Evolutionary conservation across 2,797 vertebrate genomes (phyloP).

Genomic region (Buphagus erythrorhynchus): DNA sequence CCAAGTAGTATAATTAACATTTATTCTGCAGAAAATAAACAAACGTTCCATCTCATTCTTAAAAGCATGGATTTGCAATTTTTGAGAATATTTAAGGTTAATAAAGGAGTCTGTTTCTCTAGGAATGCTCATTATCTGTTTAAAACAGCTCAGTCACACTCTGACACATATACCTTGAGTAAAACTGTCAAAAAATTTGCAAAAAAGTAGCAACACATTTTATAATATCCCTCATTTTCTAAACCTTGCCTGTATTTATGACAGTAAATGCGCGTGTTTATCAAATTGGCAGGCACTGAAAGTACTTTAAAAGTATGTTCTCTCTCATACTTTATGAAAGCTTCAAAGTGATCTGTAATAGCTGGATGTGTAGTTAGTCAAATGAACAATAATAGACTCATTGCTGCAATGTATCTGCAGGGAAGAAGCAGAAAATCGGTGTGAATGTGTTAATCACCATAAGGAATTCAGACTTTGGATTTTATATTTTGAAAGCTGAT

Average conservation of each 20-base stretch:
- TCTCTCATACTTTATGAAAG: neutral
- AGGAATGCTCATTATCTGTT: neutral
- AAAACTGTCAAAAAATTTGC: conserved; percentile 4
- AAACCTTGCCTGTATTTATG: conserved; percentile 9
- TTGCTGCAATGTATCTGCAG: neutral
- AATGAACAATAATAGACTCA: conserved; percentile 14
- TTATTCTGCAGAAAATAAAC: neutral
- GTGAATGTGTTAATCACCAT: neutral
- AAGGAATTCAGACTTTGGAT: neutral
- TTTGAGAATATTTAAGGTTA: neutral
- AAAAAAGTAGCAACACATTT: neutral
- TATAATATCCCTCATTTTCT: conserved; percentile 5
- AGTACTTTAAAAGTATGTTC: conserved; percentile 11
- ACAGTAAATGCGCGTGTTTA: conserved; percentile 33
- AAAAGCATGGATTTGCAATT: neutral
- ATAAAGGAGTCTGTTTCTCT: neutral
- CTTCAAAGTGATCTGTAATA: conserved; percentile 34
- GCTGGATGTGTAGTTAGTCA: neutral
- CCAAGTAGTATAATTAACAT: neutral
- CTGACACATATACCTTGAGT: neutral
- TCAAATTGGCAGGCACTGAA: conserved; percentile 29
- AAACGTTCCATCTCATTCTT: neutral
- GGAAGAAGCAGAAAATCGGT: neutral
- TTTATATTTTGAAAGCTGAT: neutral
- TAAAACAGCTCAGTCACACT: neutral